Base-by-base conservation (phyloP, 2,797 vertebrate genomes). In the Etheostoma perlongum region DNA sequence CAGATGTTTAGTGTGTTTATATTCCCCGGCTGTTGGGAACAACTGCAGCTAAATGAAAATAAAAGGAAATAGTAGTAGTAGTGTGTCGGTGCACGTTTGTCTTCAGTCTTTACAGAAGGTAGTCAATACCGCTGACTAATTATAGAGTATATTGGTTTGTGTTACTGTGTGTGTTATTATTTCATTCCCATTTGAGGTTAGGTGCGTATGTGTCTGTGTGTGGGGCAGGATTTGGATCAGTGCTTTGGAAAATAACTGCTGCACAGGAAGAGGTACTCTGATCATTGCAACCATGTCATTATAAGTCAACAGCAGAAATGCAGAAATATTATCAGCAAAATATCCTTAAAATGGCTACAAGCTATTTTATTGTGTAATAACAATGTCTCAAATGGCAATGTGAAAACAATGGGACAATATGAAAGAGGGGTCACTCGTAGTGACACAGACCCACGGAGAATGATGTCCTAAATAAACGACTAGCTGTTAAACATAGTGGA, bases 1-100 rank as follows among this genome's bases (percentile, higher is more conserved):
- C 78, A 55, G 72, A 79, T 65, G 61, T 49, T 76, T 3, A 18
- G 52, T 54, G 49, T 81, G 60, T 82, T 87, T 77, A 76, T 47
- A 52, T 64, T 75, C 57, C 74, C 64, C 78, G 82, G 76, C 76
- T 72, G 53, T 62, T 42, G 51, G 42, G 65, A 76, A 55, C 54
- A 48, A 27, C 63, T 55, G 60, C 49, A 74, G 74, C 67, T 67
- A 51, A 83, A 71, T 80, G 64, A 81, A 52, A 61, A 71, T 11
- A 40, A 40, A 40, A 40, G 10, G 0, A 40, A 11, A 40, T 40
- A 2, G 19, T 52, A n/a, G n/a, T n/a, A n/a, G 7, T 1, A 36
- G 51, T 15, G 51, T 9, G 57, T 67, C 23, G 6, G 61, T 9
- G 52, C 21, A 19, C n/a, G 60, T 85, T 78, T 70, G 75, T 75